Evolutionary conservation across 2,797 vertebrate genomes (phyloP), one percentile per base, ranked within the genome.

Genomic region (Ctenochaetus hawaiiensis): DNA sequence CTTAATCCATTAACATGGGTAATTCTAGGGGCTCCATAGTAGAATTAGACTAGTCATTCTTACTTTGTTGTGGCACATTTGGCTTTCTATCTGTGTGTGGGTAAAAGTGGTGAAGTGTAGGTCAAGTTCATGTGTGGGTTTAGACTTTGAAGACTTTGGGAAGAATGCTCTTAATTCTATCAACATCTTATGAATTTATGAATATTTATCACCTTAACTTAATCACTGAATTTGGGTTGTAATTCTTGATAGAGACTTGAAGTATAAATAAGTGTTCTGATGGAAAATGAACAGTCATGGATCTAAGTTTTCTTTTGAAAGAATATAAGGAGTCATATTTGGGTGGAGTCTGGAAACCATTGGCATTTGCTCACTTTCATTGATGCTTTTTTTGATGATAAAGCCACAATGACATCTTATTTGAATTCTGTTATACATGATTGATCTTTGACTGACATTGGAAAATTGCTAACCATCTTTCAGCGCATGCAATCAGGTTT

Each of bases 401-500:
- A 85, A 85, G 84, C 87, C 83, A 85, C 87, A 72, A 83, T 65
- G 67, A 77, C 67, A 69, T 83, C 39, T 47, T 22, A 62, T 72
- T 66, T 68, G 41, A 83, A 76, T 72, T 78, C 44, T 67, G 63
- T 77, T 79, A 57, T 45, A 68, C 73, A 66, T 66, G 30, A 82
- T 53, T 75, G 60, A 84, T 87, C 73, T 82, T 68, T 90, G 86
- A 87, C 51, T 67, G 78, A 83, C 84, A 72, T 67, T 80, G 58
- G 78, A 71, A 56, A 78, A 56, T 57, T 69, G 79, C 69, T 59
- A 72, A 84, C 79, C 80, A 78, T 85, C 61, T 80, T 82, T 80
- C 88, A 85, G 90, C 84, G 81, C 90, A 91, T 89, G 89, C 90
- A 90, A 91, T 91, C 87, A 90, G 87, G 84, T 84, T 84, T 68